Percentiles rank a stretch among this genome's conserved stretches.
These are phyloP conservation scores for Ciconia boyciana DNA, from an alignment of 2,113 vertebrate species.

Conservation along the genomic window DNA sequence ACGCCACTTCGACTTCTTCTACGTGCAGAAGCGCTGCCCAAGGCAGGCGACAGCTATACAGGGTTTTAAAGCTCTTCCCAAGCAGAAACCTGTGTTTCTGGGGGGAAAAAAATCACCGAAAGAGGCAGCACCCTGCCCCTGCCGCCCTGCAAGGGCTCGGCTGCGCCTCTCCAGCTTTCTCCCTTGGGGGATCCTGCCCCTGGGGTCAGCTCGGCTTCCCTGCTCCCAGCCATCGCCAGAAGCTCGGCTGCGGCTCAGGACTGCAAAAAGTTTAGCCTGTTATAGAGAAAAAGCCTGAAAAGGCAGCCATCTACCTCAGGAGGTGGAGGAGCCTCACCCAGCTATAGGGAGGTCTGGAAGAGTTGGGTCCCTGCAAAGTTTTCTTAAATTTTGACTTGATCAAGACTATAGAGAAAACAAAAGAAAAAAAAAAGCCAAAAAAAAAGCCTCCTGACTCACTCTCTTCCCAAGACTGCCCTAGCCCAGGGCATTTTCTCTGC, in stretches of 20 bases:
- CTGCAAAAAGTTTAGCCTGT: not conserved
- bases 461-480: slow-evolving; percentile 62
- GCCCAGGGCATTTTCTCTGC: slow-evolving; percentile 49
- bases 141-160: not conserved
- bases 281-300: not conserved
- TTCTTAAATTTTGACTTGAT: not conserved
- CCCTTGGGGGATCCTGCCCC: too few species aligned
- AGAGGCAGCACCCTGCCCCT: not conserved
- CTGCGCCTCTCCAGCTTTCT: not conserved
- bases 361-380: not conserved
- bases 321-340: not conserved
- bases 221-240: fast-evolving
- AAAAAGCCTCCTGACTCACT: slow-evolving; percentile 29
- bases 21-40: fast-evolving
- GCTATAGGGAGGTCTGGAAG: not conserved
- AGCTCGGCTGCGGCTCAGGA: not conserved
- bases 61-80: not conserved
- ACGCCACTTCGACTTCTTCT: fast-evolving
- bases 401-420: not conserved
- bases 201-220: not conserved
- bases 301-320: not conserved
- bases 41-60: not conserved
- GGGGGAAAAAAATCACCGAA: not conserved
- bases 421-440: not conserved
- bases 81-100: not conserved